Conservation (phyloP, 2,797 vertebrate genomes). For the Chrosomus eos region DNA sequence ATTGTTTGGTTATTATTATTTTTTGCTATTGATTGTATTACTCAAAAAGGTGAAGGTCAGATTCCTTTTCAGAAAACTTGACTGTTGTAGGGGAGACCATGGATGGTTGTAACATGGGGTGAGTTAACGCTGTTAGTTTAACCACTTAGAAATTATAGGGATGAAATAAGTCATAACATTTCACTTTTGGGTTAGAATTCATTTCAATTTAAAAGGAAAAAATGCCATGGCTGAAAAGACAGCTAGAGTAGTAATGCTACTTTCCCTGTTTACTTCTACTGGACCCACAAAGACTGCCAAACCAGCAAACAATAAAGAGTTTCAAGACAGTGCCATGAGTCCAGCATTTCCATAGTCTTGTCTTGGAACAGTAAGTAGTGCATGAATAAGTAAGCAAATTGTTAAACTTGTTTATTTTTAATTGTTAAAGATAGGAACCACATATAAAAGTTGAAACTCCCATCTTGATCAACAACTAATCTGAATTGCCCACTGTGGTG, state of each 20-base stretch:
- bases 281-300: slow-evolving; percentile 18
- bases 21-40: background rate
- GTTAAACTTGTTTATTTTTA: too few relatives aligned
- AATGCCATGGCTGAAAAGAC: background rate
- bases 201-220: background rate
- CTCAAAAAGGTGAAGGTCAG: background rate
- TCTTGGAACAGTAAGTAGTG: background rate
- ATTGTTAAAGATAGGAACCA: too few relatives aligned
- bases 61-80: background rate
- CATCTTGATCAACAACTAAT: too few relatives aligned
- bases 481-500: too few relatives aligned
- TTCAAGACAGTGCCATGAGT: background rate
- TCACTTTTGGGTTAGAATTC: slow-evolving; percentile 10
- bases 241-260: background rate
- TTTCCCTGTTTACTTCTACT: slow-evolving; percentile 10
- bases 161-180: background rate
- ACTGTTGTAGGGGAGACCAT: background rate
- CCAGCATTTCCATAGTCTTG: background rate
- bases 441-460: too few relatives aligned
- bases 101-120: background rate
- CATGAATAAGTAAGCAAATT: background rate
- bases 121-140: background rate
- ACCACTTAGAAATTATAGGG: background rate
- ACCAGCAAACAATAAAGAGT: slow-evolving; percentile 14
- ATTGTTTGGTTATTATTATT: background rate